Percentiles rank a stretch among this genome's conserved stretches.
Conservation (phyloP, 2,888 invertebrate genomes). For the Rhagophthalmus giganteus region DNA sequence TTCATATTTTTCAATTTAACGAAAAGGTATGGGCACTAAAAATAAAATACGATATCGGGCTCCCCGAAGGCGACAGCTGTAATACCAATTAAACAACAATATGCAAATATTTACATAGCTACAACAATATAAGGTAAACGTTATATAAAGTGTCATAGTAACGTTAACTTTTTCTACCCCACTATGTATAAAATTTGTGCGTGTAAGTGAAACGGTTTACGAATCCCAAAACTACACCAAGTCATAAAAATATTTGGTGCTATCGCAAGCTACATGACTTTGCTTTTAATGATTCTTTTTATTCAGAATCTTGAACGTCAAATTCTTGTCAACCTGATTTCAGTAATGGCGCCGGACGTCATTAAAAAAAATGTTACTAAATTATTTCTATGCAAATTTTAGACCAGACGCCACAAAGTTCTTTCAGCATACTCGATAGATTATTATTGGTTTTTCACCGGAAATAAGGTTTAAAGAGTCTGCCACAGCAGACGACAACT, state of each 20-base stretch:
- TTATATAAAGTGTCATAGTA: too few relatives aligned
- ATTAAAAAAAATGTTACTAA: slow-evolving; percentile 10
- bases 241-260: not conserved
- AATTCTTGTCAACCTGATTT: slow-evolving; percentile 3
- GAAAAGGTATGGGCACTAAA: too few relatives aligned
- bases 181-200: too few relatives aligned
- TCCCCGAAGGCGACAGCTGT: too few relatives aligned
- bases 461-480: slow-evolving; percentile 6
- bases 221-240: too few relatives aligned
- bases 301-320: slow-evolving; percentile 1
- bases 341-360: slow-evolving; percentile 8
- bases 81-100: too few relatives aligned
- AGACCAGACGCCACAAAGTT: slow-evolving; percentile 9
- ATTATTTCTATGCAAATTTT: slow-evolving; percentile 13
- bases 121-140: too few relatives aligned
- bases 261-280: slow-evolving; percentile 7
- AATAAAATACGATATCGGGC: too few relatives aligned
- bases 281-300: slow-evolving; percentile 10
- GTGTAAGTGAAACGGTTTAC: too few relatives aligned
- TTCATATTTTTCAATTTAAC: too few relatives aligned
- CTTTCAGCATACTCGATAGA: slow-evolving; percentile 7
- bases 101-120: too few relatives aligned
- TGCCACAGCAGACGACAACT: not conserved
- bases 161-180: too few relatives aligned
- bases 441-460: slow-evolving; percentile 12